Percentiles rank a stretch among this genome's conserved stretches.
Evolutionary conservation across 2,888 invertebrate species (phyloP).

Genomic region (Sipha maydis): DNA sequence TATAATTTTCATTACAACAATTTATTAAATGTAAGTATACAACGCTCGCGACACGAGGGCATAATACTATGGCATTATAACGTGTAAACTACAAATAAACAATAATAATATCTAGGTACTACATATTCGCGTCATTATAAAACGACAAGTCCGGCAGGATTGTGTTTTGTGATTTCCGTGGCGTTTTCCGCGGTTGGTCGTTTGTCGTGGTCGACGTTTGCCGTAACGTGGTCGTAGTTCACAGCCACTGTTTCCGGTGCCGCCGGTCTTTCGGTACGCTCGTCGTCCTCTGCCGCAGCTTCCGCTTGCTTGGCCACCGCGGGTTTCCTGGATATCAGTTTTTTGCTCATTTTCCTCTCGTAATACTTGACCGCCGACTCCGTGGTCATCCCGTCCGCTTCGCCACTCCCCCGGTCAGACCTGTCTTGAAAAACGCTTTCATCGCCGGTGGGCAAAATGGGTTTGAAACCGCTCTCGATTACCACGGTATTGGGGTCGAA

Average conservation of each 20-base stretch:
- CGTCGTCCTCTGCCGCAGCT: no score
- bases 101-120: not conserved
- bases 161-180: not conserved
- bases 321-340: conserved; percentile 45
- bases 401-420: not conserved
- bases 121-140: not conserved
- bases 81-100: conserved; percentile 16
- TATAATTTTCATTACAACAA: not conserved
- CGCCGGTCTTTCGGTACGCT: not conserved
- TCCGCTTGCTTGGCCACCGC: not conserved
- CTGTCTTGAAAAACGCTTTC: not conserved
- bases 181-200: not conserved
- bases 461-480: conserved; percentile 85
- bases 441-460: conserved; percentile 70
- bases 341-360: conserved; percentile 53
- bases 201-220: not conserved
- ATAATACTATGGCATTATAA: conserved; percentile 30
- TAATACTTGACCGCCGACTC: not conserved
- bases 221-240: not conserved
- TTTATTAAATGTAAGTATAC: not conserved
- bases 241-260: not conserved
- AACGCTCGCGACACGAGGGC: not conserved
- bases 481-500: conserved; percentile 84
- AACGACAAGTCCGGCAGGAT: not conserved
- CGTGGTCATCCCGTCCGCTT: not conserved